Evolutionary conservation across 2,888 invertebrate species (phyloP).

Genomic region (Sinohyriopsis cumingii): DNA sequence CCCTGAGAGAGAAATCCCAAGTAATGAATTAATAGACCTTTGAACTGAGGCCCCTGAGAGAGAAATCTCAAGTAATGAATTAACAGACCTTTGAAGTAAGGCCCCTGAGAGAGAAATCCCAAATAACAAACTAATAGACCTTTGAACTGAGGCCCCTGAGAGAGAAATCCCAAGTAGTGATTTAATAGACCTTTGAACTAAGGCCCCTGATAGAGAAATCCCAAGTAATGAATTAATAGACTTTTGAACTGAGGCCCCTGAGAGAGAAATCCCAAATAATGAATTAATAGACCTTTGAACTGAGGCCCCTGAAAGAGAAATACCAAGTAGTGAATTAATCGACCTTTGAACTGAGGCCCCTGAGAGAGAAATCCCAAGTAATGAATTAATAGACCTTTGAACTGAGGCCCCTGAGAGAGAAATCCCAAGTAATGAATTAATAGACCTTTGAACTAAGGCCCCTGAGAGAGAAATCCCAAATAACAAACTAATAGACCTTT

Average conservation of each 20-base stretch:
- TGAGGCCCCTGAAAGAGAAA: constrained; percentile 80
- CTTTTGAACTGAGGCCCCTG: constrained; percentile 77
- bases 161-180: constrained; percentile 75
- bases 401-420: constrained; percentile 80
- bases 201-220: constrained; percentile 80
- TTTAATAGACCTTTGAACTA: constrained; percentile 71
- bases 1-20: too few relatives aligned
- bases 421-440: constrained; percentile 71
- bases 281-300: constrained; percentile 61
- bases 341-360: constrained; percentile 76
- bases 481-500: constrained; percentile 25
- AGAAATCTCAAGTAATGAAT: too few relatives aligned
- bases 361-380: constrained; percentile 78
- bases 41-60: too few relatives aligned
- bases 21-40: too few relatives aligned
- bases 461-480: constrained; percentile 78
- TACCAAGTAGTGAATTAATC: constrained; percentile 68
- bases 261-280: constrained; percentile 77
- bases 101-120: too few relatives aligned
- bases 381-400: constrained; percentile 55
- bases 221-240: constrained; percentile 57
- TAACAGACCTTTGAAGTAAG: too few relatives aligned
- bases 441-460: constrained; percentile 76
- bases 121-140: too few relatives aligned
- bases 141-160: constrained; percentile 63